A percentile compares a stretch with the other conserved stretches of the same genome.
Conservation (phyloP, 2,113 vertebrate species). For the Taxidea taxus region DNA sequence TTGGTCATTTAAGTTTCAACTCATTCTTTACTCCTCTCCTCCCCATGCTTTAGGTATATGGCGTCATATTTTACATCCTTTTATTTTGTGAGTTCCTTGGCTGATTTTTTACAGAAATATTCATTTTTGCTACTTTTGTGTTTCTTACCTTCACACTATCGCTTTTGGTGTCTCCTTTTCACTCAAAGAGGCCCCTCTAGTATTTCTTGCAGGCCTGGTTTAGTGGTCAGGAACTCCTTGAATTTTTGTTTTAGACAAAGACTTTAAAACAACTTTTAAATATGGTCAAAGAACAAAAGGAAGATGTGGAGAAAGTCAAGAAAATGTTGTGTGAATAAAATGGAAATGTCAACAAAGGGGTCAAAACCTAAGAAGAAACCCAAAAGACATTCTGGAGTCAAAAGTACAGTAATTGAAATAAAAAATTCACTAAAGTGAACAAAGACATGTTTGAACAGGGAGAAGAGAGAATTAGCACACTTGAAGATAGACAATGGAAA, state of each 20-base stretch:
- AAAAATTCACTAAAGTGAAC: background rate
- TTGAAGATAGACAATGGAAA: background rate
- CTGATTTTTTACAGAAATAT: background rate
- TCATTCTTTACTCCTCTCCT: background rate
- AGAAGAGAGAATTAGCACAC: too few species aligned
- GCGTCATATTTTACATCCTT: background rate
- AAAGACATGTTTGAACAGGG: background rate
- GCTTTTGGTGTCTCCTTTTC: background rate
- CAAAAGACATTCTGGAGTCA: background rate
- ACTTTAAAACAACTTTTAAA: background rate
- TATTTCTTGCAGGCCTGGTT: too few species aligned
- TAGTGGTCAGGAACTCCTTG: background rate
- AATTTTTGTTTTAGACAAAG: background rate
- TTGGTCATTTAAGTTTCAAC: too few species aligned
- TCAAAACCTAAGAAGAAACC: background rate
- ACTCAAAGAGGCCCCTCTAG: background rate
- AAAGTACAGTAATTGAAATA: background rate
- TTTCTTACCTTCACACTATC: background rate
- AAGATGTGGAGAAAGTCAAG: background rate
- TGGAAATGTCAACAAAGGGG: too few species aligned
- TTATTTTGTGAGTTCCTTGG: background rate
- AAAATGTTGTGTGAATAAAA: background rate
- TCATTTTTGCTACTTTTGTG: background rate
- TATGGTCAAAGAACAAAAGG: background rate
- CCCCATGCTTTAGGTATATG: background rate